Evolutionary conservation across 2,888 invertebrate species (phyloP).

Genomic region (Ectropis crepuscularia): DNA sequence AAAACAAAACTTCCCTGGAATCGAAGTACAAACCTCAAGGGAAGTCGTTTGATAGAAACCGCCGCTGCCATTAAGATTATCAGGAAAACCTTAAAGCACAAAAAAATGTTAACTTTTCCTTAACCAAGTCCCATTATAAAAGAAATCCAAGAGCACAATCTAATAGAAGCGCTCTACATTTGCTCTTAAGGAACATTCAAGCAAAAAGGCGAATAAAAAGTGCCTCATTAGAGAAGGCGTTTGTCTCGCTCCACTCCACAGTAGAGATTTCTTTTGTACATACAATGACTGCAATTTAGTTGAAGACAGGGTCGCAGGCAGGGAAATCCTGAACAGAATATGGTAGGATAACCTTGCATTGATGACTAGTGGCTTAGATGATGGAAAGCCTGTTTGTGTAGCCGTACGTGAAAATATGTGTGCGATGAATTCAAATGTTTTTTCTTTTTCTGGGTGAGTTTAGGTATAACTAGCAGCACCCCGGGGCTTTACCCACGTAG

Average conservation of each 20-base stretch:
- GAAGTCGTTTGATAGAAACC: background rate
- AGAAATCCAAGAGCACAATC: constrained; percentile 26
- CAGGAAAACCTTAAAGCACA: constrained; percentile 3
- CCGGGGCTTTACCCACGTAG: too few relatives aligned
- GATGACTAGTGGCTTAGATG: too few relatives aligned
- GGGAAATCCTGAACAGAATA: constrained; percentile 2
- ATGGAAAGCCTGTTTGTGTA: too few relatives aligned
- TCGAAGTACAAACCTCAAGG: background rate
- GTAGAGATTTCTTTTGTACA: constrained; percentile 44
- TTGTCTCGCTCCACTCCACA: constrained; percentile 35
- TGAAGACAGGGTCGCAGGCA: constrained; percentile 11
- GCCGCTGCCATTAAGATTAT: background rate
- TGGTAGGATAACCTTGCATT: background rate
- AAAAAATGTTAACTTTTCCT: constrained; percentile 2
- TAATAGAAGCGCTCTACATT: constrained; percentile 28
- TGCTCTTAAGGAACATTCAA: constrained; percentile 28
- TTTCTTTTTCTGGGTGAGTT: too few relatives aligned
- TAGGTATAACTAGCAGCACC: too few relatives aligned
- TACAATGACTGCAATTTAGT: constrained; percentile 47
- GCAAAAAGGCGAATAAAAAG: constrained; percentile 35
- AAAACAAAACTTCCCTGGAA: too few relatives aligned
- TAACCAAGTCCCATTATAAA: constrained; percentile 15
- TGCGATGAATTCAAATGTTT: too few relatives aligned
- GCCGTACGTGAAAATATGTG: too few relatives aligned
- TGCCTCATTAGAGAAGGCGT: constrained; percentile 42